phyloP scores from a whole-genome alignment of 2,113 vertebrate genomes.

The Hystrix cristata region DNA sequence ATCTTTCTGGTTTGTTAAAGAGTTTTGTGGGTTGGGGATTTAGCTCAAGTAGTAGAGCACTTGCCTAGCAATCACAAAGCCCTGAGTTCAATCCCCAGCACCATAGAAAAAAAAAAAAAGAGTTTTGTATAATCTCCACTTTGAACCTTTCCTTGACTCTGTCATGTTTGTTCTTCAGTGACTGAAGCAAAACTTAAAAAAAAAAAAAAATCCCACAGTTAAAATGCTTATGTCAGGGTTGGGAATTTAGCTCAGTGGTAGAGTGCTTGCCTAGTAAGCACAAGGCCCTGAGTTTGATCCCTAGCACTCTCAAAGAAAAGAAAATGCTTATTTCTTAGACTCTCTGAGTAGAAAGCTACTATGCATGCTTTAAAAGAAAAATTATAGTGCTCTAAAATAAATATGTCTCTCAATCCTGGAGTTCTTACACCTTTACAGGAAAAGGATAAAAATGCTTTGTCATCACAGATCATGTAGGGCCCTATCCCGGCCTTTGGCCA shows the following conservation, averaged over 20 bases:
- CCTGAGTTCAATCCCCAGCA: too few relatives aligned
- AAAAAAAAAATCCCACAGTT: background rate
- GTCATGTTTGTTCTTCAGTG: conserved; percentile 28
- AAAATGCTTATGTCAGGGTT: background rate
- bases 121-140: conserved; percentile 14
- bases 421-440: conserved; percentile 29
- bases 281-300: too few relatives aligned
- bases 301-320: too few relatives aligned
- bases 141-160: background rate
- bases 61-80: too few relatives aligned
- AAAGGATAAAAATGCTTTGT: conserved; percentile 25
- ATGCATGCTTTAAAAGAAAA: conserved; percentile 30
- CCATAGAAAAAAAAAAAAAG: background rate
- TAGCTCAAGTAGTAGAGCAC: too few relatives aligned
- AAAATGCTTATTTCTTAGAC: conserved; percentile 30
- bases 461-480: background rate
- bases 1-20: conserved; percentile 40
- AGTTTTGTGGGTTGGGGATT: background rate
- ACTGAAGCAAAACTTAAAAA: conserved; percentile 41
- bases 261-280: too few relatives aligned
- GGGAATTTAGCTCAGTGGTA: too few relatives aligned
- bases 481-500: background rate
- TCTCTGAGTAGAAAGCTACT: conserved; percentile 16
- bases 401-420: background rate
- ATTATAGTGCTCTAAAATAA: conserved; percentile 53